phyloP scores from a whole-genome alignment of 1,140 invertebrate species.

The Diprion similis region DNA sequence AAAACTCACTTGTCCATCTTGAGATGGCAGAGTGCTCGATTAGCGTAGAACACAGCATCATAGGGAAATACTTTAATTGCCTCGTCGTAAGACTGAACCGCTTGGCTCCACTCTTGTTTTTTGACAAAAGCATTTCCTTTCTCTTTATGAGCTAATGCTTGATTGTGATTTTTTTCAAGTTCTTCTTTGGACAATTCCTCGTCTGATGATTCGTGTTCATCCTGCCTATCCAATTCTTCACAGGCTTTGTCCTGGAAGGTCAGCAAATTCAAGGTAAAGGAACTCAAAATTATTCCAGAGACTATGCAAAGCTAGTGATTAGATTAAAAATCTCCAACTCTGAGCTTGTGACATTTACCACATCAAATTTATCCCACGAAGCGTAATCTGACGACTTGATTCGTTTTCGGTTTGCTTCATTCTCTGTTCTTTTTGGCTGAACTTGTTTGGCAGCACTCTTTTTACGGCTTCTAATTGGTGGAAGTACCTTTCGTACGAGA shows the following conservation, averaged over 20 bases:
- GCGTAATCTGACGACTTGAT: slow-evolving; percentile 70
- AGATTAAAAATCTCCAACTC: no score
- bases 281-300: slow-evolving; percentile 22
- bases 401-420: slow-evolving; percentile 46
- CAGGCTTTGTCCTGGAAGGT: slow-evolving; percentile 72
- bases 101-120: slow-evolving; percentile 77
- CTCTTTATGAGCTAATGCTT: slow-evolving; percentile 58
- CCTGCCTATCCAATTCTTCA: slow-evolving; percentile 69
- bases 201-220: slow-evolving; percentile 57
- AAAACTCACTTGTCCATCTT: slow-evolving; percentile 79
- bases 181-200: slow-evolving; percentile 69
- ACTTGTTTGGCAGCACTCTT: slow-evolving; percentile 48
- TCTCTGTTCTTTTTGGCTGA: slow-evolving; percentile 33
- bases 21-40: slow-evolving; percentile 86
- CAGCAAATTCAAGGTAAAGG: slow-evolving; percentile 10
- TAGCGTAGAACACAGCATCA: slow-evolving; percentile 86
- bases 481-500: slow-evolving; percentile 50
- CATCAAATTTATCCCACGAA: slow-evolving; percentile 85
- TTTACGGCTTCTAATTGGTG: slow-evolving; percentile 64
- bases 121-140: slow-evolving; percentile 87
- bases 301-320: slow-evolving; percentile 19
- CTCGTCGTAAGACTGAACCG: slow-evolving; percentile 80
- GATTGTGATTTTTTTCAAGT: slow-evolving; percentile 59
- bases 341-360: slow-evolving; percentile 59
- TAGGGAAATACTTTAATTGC: slow-evolving; percentile 79